Percentiles rank a stretch among this genome's conserved stretches.
Conservation (phyloP, 2,797 vertebrate species). For the Amblyopsis hoosieri region DNA sequence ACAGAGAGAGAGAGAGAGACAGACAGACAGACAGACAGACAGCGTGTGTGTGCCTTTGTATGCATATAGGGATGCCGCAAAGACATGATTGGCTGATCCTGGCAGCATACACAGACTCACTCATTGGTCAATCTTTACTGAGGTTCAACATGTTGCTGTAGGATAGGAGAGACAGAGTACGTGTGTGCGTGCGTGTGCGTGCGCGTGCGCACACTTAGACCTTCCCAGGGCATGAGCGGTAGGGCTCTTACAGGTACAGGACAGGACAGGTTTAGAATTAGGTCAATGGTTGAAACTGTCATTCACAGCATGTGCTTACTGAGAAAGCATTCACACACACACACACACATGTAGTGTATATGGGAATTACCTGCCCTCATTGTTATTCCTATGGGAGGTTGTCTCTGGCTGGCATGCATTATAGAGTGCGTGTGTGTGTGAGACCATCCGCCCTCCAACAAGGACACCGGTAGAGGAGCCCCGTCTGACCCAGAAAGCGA, state of each 20-base stretch:
- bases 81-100: conserved; percentile 29
- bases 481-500: conserved; percentile 73
- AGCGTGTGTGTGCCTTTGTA: conserved; percentile 14
- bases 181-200: conserved; percentile 16
- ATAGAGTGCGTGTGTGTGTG: conserved; percentile 27
- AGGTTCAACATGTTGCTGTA: conserved; percentile 8
- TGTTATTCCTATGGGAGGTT: conserved; percentile 47
- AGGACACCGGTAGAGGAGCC: conserved; percentile 64
- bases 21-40: neutral
- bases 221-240: conserved; percentile 32
- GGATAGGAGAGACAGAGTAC: neutral
- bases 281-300: conserved; percentile 64
- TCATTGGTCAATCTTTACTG: conserved; percentile 33
- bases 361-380: conserved; percentile 43
- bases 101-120: conserved; percentile 33
- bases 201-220: conserved; percentile 12
- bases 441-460: conserved; percentile 58
- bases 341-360: conserved; percentile 38
- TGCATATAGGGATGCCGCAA: neutral
- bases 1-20: neutral
- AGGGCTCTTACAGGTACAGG: conserved; percentile 17
- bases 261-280: conserved; percentile 36
- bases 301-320: conserved; percentile 39
- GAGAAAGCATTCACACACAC: conserved; percentile 24
- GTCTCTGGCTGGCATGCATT: conserved; percentile 50